A percentile compares a stretch with the other conserved stretches of the same genome.
phyloP scores from a whole-genome alignment of 2,113 vertebrate genomes.

The Eulemur macaco region DNA sequence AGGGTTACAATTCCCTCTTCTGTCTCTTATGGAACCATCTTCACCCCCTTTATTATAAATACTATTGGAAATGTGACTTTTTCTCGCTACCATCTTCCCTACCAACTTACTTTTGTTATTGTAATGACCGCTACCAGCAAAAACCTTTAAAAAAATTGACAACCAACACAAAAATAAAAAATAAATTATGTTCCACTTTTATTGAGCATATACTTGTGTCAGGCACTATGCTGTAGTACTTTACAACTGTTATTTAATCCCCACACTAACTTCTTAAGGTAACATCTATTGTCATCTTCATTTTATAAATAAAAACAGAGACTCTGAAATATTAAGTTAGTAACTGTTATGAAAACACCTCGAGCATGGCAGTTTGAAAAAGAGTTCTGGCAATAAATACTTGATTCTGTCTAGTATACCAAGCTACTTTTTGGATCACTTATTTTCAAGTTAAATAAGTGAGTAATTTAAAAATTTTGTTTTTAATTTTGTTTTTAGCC shows the following conservation, averaged over 20 bases:
- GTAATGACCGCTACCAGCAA: background rate
- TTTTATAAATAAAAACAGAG: background rate
- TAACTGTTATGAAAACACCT: background rate
- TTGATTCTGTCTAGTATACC: background rate
- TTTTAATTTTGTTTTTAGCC: constrained; percentile 80
- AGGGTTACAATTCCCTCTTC: background rate
- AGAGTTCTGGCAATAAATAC: background rate
- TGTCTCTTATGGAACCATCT: background rate
- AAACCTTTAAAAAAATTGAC: background rate
- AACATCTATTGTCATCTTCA: background rate
- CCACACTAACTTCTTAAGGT: background rate
- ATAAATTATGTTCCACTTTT: background rate
- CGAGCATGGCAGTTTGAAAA: background rate
- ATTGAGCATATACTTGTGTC: background rate
- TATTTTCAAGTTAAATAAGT: background rate
- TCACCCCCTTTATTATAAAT: background rate
- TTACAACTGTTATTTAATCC: background rate
- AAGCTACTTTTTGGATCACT: background rate
- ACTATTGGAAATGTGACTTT: background rate
- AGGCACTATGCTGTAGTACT: background rate
- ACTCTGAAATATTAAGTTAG: background rate
- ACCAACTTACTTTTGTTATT: background rate
- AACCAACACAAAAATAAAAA: background rate
- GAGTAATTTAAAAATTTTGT: background rate
- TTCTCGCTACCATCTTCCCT: background rate